A percentile compares a stretch with the other conserved stretches of the same genome.
Conservation (phyloP, 2,888 invertebrate genomes). For the Acronicta psi region DNA sequence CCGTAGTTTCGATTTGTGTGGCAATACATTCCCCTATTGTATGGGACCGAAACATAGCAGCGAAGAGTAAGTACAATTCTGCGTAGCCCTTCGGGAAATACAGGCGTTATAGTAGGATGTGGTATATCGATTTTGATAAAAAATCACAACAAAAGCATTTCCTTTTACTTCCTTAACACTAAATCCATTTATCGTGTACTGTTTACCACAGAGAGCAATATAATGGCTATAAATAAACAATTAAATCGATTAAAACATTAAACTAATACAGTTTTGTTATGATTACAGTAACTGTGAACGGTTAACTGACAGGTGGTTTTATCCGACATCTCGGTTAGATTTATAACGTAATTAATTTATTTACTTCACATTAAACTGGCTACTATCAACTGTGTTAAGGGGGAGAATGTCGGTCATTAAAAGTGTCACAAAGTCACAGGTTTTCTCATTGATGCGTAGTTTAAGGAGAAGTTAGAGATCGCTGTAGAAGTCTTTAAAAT, state of each 20-base stretch:
- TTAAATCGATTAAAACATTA: conserved; percentile 49
- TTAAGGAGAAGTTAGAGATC: no score
- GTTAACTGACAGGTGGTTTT: conserved; percentile 49
- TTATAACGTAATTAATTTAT: conserved; percentile 57
- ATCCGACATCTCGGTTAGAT: conserved; percentile 52
- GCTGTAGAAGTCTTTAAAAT: no score
- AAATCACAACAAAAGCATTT: not conserved
- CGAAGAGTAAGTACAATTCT: no score
- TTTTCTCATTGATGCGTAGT: not conserved
- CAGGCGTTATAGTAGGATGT: no score
- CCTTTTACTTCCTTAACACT: conserved; percentile 14
- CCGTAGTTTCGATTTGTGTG: no score
- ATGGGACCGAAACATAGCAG: no score
- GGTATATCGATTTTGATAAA: not conserved
- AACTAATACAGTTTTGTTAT: conserved; percentile 48
- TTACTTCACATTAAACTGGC: conserved; percentile 52
- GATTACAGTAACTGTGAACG: conserved; percentile 39
- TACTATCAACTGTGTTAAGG: conserved; percentile 50
- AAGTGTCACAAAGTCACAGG: not conserved
- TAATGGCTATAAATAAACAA: conserved; percentile 35
- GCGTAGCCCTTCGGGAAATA: no score
- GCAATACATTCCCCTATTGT: no score
- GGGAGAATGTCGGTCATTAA: conserved; percentile 15
- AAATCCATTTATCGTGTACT: conserved; percentile 9
- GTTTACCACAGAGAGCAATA: conserved; percentile 19